Evolutionary conservation across 1,140 invertebrate genomes (phyloP), one percentile per base, ranked within the genome.

Genomic region (Diachasmimorpha longicaudata): DNA sequence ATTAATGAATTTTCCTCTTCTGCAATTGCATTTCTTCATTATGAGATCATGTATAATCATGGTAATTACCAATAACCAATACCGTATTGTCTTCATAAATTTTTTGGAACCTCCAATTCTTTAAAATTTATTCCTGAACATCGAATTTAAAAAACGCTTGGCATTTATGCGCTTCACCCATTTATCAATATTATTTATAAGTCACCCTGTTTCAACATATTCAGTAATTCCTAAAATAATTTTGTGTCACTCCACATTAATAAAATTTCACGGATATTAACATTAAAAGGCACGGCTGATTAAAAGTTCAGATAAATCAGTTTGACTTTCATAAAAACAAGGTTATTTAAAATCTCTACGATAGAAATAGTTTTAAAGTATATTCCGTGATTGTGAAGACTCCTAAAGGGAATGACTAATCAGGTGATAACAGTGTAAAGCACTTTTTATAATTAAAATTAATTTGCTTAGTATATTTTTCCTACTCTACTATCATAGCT

Each of bases 201-300:
- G 82, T 82, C 74, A 81, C 81, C 77, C 77, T 75, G 70, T 74
- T 73, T 78, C 78, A 69, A 71, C 70, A 55, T 79, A 72, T 76
- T 58, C 68, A 84, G 80, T 81, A 84, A 85, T 82, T 85, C 81
- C 23, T 70, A 75, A 73, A 74, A 81, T 77, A 71, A 71, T 72
- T 72, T 72, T 37, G n/a, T 48, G 19, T 71, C 19, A 14, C 44
- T 36, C 23, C 46, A 25, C 71, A 55, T 77, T 25, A 76, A 82
- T 84, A 82, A 82, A 84, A 85, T 83, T 81, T 66, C 80, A 79
- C 76, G 72, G 70, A 76, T 75, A 81, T 83, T 79, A 72, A 84
- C 46, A 69, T 84, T 86, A 83, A 86, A 76, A 86, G 85, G 83
- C 84, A 86, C 84, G 83, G 82, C 82, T 79, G 77, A 84, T 85